These are phyloP conservation scores for Rhynchonycteris naso DNA, from an alignment of 2,797 vertebrate genomes.

Conservation along the genomic window DNA sequence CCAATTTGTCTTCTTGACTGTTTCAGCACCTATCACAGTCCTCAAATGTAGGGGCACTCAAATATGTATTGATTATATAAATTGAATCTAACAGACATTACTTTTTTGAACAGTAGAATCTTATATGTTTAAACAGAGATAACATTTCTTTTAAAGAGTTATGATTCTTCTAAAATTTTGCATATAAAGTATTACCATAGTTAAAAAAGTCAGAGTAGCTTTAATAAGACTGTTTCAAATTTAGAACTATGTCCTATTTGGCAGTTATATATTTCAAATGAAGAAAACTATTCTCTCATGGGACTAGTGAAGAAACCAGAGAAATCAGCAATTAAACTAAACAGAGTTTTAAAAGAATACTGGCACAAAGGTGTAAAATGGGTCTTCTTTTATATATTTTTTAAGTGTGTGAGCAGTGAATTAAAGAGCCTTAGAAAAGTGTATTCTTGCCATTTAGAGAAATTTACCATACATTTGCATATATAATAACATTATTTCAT, in stretches of 20 bases:
- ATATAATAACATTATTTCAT: neutral
- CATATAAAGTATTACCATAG: neutral
- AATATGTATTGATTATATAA: neutral
- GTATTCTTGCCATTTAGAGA: neutral
- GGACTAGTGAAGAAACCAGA: conserved; percentile 71
- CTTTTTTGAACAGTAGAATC: conserved; percentile 22
- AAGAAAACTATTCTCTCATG: conserved; percentile 72
- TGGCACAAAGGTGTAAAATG: conserved; percentile 61
- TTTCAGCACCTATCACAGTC: neutral
- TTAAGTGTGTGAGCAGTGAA: conserved; percentile 11
- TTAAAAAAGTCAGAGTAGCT: conserved; percentile 37
- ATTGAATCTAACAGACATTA: neutral
- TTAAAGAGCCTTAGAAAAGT: neutral
- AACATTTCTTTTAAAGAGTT: neutral
- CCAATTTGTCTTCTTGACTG: neutral
- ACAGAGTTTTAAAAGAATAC: conserved; percentile 59
- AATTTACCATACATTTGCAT: conserved; percentile 29
- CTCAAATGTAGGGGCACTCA: neutral
- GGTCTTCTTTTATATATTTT: conserved; percentile 10
- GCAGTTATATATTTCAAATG: conserved; percentile 68
- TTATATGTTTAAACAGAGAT: conserved; percentile 23
- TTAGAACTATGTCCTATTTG: conserved; percentile 73
- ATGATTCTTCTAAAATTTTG: conserved; percentile 55
- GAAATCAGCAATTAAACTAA: conserved; percentile 62
- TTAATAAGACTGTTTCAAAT: conserved; percentile 63